A percentile compares a stretch with the other conserved stretches of the same genome.
These are phyloP conservation scores for Sebastes matsubarae DNA, from an alignment of 2,797 vertebrate species.

Conservation along the genomic window DNA sequence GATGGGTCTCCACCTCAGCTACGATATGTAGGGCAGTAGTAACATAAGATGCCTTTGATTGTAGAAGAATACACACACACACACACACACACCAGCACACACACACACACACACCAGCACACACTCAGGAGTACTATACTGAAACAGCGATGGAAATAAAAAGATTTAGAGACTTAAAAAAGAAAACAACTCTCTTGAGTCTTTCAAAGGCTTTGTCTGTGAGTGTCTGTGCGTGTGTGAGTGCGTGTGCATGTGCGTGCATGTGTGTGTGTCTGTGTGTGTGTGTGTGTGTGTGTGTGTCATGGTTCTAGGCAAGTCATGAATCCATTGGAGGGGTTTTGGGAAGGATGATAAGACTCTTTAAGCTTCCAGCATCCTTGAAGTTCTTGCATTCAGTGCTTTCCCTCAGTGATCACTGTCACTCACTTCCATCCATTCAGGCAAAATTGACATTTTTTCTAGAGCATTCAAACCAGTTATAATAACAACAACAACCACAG, in stretches of 20 bases:
- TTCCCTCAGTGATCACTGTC: slow-evolving; percentile 42
- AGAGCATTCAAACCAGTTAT: slow-evolving; percentile 32
- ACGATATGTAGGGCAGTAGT: slow-evolving; percentile 59
- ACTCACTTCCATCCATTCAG: slow-evolving; percentile 48
- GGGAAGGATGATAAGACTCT: slow-evolving; percentile 41
- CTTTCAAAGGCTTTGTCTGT: slow-evolving; percentile 56
- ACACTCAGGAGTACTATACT: slow-evolving; percentile 17
- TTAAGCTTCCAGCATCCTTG: slow-evolving; percentile 36
- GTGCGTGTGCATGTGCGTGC: slow-evolving; percentile 6
- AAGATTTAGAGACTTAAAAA: slow-evolving; percentile 40
- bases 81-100: background rate
- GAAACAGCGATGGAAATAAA: slow-evolving; percentile 42
- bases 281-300: slow-evolving; percentile 16
- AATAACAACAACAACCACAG: slow-evolving; percentile 37
- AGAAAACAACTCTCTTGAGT: slow-evolving; percentile 61
- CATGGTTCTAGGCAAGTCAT: slow-evolving; percentile 32
- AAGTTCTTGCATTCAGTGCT: slow-evolving; percentile 43
- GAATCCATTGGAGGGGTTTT: slow-evolving; percentile 26
- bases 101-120: background rate
- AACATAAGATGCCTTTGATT: slow-evolving; percentile 55
- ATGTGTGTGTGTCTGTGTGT: background rate
- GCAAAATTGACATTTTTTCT: slow-evolving; percentile 13
- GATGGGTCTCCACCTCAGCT: slow-evolving; percentile 58
- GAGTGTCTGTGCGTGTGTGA: background rate
- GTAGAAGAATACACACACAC: background rate